phyloP scores from a whole-genome alignment of 2,888 invertebrate genomes.

The Nomada fucata region DNA sequence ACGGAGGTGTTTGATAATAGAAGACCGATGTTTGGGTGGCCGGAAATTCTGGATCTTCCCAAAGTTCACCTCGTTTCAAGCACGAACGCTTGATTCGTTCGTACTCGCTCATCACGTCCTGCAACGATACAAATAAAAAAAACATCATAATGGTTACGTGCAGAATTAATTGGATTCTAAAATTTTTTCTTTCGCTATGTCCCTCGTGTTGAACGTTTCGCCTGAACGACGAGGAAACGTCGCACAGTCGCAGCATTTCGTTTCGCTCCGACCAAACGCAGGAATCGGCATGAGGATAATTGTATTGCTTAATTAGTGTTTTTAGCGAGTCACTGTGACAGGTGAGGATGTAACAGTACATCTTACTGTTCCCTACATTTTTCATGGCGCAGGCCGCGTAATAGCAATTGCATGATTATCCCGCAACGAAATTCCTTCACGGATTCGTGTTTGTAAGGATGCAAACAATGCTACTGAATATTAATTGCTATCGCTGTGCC shows the following conservation, averaged over 20 bases:
- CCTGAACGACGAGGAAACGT: too few relatives aligned
- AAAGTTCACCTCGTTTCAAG: constrained; percentile 91
- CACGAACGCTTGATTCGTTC: constrained; percentile 93
- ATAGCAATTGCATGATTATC: neutral
- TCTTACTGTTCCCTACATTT: constrained; percentile 13
- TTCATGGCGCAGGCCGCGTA: neutral
- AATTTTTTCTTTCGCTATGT: too few relatives aligned
- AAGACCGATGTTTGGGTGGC: constrained; percentile 95
- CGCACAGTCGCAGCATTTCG: too few relatives aligned
- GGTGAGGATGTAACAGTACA: constrained; percentile 63
- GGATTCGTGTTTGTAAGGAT: constrained; percentile 3
- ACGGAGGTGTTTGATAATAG: constrained; percentile 97
- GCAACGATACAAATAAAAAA: constrained; percentile 61
- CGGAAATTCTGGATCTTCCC: constrained; percentile 97
- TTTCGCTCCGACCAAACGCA: too few relatives aligned
- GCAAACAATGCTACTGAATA: constrained; percentile 21
- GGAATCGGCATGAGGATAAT: constrained; percentile 5
- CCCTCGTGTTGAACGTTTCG: too few relatives aligned
- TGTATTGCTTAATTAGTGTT: constrained; percentile 62
- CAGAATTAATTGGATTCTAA: neutral
- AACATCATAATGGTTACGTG: neutral
- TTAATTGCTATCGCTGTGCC: constrained; percentile 41
- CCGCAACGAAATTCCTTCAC: neutral
- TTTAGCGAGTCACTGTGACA: constrained; percentile 36
- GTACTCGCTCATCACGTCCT: constrained; percentile 90